Conservation (phyloP, 2,888 invertebrate genomes). For the Eupsilia transversa region DNA sequence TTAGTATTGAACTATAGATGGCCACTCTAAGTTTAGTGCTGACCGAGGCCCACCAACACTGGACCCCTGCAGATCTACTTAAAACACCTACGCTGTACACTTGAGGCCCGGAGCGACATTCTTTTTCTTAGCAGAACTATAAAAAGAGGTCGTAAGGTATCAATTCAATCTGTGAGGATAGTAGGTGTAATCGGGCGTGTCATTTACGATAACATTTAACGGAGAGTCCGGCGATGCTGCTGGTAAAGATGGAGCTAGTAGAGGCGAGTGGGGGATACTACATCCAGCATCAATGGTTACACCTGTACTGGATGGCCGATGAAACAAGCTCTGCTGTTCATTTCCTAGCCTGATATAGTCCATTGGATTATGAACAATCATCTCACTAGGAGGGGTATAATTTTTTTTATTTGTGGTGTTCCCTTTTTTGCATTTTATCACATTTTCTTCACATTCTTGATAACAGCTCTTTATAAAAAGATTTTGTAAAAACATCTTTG, state of each 20-base stretch:
- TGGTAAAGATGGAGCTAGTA: constrained; percentile 38
- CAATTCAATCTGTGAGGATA: constrained; percentile 83
- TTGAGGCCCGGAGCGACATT: neutral
- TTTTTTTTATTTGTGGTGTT: constrained; percentile 41
- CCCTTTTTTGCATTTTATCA: constrained; percentile 59
- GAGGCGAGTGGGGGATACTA: constrained; percentile 35
- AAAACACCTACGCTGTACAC: neutral
- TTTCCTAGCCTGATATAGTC: constrained; percentile 71
- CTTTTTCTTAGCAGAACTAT: constrained; percentile 15
- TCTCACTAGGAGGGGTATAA: constrained; percentile 48
- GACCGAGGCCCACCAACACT: neutral
- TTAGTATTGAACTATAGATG: constrained; percentile 21
- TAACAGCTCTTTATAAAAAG: constrained; percentile 68
- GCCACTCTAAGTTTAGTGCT: neutral
- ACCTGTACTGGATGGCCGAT: constrained; percentile 30
- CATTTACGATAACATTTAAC: constrained; percentile 60
- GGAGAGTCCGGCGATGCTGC: constrained; percentile 42
- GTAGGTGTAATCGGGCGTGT: constrained; percentile 82
- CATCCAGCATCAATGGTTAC: constrained; percentile 28
- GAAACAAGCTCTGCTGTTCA: constrained; percentile 50
- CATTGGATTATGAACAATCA: constrained; percentile 73
- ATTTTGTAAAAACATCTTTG: constrained; percentile 70
- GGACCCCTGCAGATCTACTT: neutral
- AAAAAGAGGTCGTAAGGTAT: neutral
- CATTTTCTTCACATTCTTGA: constrained; percentile 65